phyloP scores from a whole-genome alignment of 2,888 invertebrate genomes.

The Drosophila demipolita region DNA sequence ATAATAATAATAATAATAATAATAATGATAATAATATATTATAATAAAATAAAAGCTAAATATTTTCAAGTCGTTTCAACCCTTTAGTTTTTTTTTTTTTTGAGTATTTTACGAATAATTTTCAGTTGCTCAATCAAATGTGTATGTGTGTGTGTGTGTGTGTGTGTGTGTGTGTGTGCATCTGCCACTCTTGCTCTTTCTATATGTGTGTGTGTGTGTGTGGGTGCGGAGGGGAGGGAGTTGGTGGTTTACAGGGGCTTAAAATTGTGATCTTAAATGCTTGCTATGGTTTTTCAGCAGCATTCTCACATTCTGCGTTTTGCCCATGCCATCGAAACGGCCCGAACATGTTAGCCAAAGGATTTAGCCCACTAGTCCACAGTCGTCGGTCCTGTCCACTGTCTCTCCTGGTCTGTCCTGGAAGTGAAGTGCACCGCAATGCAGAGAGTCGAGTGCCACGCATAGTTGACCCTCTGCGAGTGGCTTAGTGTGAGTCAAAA shows the following conservation, averaged over 20 bases:
- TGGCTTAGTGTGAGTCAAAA: constrained; percentile 26
- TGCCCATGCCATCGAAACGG: constrained; percentile 8
- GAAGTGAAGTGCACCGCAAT: constrained; percentile 44
- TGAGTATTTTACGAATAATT: not conserved
- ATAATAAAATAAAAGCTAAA: too few species aligned
- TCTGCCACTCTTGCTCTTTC: not conserved
- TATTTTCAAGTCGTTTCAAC: not conserved
- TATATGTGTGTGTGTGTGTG: not conserved
- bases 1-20: too few species aligned
- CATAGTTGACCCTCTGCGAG: constrained; percentile 33
- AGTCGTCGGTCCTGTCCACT: not conserved
- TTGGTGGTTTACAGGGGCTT: not conserved
- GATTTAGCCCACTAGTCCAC: constrained; percentile 5
- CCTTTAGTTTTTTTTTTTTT: not conserved
- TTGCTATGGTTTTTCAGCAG: constrained; percentile 15
- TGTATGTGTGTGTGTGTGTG: not conserved
- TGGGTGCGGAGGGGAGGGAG: not conserved
- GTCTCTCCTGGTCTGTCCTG: constrained; percentile 3
- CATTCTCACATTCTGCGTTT: constrained; percentile 16
- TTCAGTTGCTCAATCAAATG: not conserved
- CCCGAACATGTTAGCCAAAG: constrained; percentile 30
- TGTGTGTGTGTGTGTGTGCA: not conserved
- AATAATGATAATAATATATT: not conserved
- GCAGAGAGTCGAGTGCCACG: constrained; percentile 43
- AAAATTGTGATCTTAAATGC: constrained; percentile 21